These are phyloP conservation scores for Leucoraja ocellata DNA, from an alignment of 2,797 vertebrate species.

Conservation along the genomic window DNA sequence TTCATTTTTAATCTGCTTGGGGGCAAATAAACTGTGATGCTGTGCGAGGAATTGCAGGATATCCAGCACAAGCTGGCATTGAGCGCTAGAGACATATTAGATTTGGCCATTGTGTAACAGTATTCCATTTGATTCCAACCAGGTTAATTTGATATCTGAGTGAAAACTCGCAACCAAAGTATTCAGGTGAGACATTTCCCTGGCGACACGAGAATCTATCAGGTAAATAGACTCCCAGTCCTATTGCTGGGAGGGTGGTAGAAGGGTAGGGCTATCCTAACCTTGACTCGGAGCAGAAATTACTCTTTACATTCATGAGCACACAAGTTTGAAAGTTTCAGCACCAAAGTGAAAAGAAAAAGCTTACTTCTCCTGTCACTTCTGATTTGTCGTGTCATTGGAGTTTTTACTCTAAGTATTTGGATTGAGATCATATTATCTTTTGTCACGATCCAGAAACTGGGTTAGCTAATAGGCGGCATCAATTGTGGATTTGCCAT, in stretches of 20 bases:
- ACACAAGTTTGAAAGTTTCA: background rate
- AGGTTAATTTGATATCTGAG: background rate
- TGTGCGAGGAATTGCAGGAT: background rate
- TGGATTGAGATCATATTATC: slow-evolving; percentile 20
- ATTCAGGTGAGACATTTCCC: background rate
- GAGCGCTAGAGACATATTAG: background rate
- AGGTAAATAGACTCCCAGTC: background rate
- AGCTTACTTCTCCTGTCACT: background rate
- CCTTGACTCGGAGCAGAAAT: background rate
- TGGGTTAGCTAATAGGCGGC: slow-evolving; percentile 29
- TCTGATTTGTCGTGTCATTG: background rate
- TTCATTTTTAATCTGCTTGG: too few species aligned
- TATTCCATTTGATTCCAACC: background rate
- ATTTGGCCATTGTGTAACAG: background rate
- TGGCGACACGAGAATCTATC: background rate
- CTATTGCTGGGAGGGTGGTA: background rate
- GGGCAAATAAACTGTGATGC: background rate
- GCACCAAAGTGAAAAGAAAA: background rate
- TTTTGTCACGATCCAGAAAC: slow-evolving; percentile 17
- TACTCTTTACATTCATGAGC: background rate
- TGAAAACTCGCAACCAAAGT: background rate
- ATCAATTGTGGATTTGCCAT: slow-evolving; percentile 12
- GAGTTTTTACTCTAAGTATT: slow-evolving; percentile 24
- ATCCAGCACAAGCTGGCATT: background rate
- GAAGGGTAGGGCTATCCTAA: background rate